Base-by-base conservation (phyloP, 2,888 invertebrate genomes). In the Terebella lapidaria region DNA sequence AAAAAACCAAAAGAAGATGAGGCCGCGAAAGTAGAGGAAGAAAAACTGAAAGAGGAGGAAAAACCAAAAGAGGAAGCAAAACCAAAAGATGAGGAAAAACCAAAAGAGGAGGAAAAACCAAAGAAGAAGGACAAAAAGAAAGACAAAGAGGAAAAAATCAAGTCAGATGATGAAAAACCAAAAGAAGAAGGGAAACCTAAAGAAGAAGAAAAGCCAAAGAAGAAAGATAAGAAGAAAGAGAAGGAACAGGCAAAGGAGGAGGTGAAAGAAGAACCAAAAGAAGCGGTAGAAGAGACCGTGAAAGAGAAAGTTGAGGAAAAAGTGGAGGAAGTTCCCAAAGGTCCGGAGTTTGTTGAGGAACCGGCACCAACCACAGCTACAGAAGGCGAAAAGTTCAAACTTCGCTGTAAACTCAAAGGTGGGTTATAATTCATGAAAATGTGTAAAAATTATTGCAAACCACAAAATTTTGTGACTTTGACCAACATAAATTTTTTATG, bases 371-470 rank as follows among this genome's bases (percentile, higher is more conserved):
- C 59, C 45, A 22, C 42, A 24, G 49, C 49, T 3, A 27, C 54
- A 35, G 59, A 54, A 25, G 58, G 57, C 25, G 61, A 62, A 22
- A 59, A 56, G 22, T 42, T 64, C 30, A 54, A 56, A 24, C 56
- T 64, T 15, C 26, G 27, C 24, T 64, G 59, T 29, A 54, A 58
- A 42, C 53, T 62, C 24, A 46, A 52, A 61, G 64, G 63, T 62
- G 22, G n/a, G 27, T 46, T n/a, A 26, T 20, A 10, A 10, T 25
- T 35, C 35, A 15, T 35, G 18, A 35, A 35, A 15, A 35, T 53
- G 22, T 53, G n/a, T n/a, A n/a, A n/a, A n/a, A n/a, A n/a, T n/a
- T n/a, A n/a, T n/a, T n/a, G n/a, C n/a, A n/a, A n/a, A n/a, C n/a
- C n/a, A n/a, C n/a, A n/a, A n/a, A n/a, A n/a, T n/a, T n/a, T n/a